Evolutionary conservation across 2,113 vertebrate species (phyloP).

Genomic region (Centropus unirufus): DNA sequence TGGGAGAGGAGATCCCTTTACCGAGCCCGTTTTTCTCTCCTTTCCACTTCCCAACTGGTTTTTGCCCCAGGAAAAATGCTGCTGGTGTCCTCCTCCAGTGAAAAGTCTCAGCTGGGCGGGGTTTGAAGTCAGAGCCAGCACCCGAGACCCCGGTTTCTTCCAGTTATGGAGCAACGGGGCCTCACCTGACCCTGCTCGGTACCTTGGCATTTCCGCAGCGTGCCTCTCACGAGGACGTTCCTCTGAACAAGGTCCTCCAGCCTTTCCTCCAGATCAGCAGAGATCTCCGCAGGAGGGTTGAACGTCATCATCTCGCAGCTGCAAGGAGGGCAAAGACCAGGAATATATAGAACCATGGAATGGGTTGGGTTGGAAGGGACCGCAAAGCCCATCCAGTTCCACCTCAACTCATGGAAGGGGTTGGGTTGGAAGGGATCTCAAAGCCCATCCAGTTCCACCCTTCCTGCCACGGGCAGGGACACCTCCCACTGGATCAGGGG

Average conservation of each 20-base stretch:
- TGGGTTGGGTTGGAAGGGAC: too few species aligned
- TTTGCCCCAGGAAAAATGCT: not conserved
- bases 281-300: not conserved
- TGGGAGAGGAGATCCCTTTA: not conserved
- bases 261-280: not conserved
- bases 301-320: slow-evolving; percentile 15
- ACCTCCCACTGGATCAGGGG: too few species aligned
- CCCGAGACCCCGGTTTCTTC: not conserved
- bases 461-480: too few species aligned
- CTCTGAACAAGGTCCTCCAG: not conserved
- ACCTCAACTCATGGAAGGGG: too few species aligned
- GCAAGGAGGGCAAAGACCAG: not conserved
- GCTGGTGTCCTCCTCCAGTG: not conserved
- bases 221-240: not conserved
- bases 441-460: too few species aligned
- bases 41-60: not conserved
- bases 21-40: not conserved
- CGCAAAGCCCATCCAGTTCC: too few species aligned
- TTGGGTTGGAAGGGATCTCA: too few species aligned
- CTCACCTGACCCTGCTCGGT: fast-evolving
- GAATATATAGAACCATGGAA: too few species aligned
- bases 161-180: not conserved
- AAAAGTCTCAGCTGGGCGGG: not conserved
- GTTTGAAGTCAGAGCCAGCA: not conserved
- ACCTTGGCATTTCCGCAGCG: slow-evolving; percentile 16